A percentile compares a stretch with the other conserved stretches of the same genome.
Conservation (phyloP, 2,113 vertebrate genomes). For the Vulpes lagopus region DNA sequence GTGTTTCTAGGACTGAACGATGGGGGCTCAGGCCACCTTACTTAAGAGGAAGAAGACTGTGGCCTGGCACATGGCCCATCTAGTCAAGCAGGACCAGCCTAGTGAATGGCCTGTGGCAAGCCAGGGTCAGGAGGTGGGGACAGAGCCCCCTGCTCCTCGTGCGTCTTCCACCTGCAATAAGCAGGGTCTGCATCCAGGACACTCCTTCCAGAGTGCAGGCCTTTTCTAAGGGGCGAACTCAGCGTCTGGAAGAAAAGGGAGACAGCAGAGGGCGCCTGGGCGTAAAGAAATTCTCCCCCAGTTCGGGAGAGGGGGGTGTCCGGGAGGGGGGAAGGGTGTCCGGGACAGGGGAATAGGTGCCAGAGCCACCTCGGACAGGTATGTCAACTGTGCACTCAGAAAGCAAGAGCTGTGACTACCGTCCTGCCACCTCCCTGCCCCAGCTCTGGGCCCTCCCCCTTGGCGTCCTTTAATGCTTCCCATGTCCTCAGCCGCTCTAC, state of each 20-base stretch:
- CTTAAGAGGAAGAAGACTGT: neutral
- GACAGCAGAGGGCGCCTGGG: neutral
- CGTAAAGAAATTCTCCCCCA: neutral
- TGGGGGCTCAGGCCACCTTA: neutral
- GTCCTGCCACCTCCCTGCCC: neutral
- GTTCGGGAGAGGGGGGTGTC: neutral
- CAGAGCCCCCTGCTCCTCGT: neutral
- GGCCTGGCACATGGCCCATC: neutral
- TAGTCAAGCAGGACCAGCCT: neutral
- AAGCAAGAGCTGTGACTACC: neutral
- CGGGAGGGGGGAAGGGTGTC: too few relatives aligned
- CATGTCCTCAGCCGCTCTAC: neutral
- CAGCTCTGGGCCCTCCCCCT: neutral
- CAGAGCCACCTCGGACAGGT: neutral
- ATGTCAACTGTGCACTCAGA: fast-evolving
- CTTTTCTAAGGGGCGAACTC: neutral
- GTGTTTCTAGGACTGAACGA: neutral
- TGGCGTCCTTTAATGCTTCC: neutral
- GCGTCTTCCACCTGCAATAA: neutral
- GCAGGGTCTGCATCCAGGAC: neutral
- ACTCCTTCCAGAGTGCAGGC: neutral
- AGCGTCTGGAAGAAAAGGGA: neutral
- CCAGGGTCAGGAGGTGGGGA: neutral
- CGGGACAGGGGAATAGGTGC: neutral
- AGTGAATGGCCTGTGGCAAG: neutral